Evolutionary conservation across 2,113 vertebrate species (phyloP).

Genomic region (Triplophysa rosa): DNA sequence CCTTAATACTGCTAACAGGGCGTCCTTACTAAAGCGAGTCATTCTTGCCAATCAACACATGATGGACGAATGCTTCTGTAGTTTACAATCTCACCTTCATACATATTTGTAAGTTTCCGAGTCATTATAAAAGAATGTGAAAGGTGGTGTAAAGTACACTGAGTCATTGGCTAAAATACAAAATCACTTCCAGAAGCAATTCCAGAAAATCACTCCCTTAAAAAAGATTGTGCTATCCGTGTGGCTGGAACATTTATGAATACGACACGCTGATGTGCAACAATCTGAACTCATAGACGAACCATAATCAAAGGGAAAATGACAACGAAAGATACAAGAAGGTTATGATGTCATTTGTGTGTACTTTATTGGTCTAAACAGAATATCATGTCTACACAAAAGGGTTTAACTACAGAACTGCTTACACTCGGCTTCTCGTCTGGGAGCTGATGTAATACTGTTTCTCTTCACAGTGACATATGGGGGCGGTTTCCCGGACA

Average conservation of each 20-base stretch:
- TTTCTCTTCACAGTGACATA: slow-evolving; percentile 13
- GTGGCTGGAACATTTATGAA: not conserved
- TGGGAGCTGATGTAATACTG: not conserved
- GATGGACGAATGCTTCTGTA: not conserved
- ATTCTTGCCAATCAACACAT: not conserved
- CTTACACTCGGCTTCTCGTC: not conserved
- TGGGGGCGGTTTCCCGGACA: not conserved
- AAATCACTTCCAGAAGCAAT: not conserved
- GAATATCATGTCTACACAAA: not conserved
- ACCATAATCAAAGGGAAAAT: not conserved
- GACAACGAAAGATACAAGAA: not conserved
- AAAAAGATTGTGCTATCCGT: not conserved
- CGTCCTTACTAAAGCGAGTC: not conserved
- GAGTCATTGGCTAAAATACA: not conserved
- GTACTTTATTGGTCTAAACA: not conserved
- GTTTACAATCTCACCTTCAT: not conserved
- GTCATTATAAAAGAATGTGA: not conserved
- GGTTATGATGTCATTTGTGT: not conserved
- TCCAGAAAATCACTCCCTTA: not conserved
- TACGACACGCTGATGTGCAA: not conserved
- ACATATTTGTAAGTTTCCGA: not conserved
- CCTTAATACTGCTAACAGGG: too few species aligned
- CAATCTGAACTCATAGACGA: not conserved
- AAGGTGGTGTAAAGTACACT: not conserved
- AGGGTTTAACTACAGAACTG: not conserved